Conservation (phyloP, 2,113 vertebrate genomes). For the Rattus rattus region DNA sequence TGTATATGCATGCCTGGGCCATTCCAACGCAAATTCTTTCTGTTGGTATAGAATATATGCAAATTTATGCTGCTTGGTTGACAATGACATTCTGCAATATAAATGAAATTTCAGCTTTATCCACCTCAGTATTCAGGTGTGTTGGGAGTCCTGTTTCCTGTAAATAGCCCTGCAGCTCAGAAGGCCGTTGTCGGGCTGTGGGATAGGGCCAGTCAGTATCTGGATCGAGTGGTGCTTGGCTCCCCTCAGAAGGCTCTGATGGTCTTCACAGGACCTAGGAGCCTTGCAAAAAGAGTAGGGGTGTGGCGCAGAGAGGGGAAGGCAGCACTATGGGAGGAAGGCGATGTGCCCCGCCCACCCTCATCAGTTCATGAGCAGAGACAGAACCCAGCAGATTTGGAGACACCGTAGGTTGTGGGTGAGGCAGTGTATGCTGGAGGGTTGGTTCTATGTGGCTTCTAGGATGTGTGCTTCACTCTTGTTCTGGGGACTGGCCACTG, state of each 20-base stretch:
- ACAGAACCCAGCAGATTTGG: not conserved
- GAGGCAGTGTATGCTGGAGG: not conserved
- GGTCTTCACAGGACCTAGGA: not conserved
- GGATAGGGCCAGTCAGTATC: rapidly evolving
- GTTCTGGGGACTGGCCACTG: not conserved
- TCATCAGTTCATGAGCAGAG: not conserved
- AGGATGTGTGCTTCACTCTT: not conserved
- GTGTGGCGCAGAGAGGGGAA: not conserved
- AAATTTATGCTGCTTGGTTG: conserved; percentile 4
- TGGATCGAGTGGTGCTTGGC: not conserved
- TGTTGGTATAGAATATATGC: not conserved
- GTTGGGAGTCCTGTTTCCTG: not conserved
- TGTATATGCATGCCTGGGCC: not conserved
- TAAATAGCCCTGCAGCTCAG: not conserved
- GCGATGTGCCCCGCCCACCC: rapidly evolving
- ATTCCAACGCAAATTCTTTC: conserved; percentile 34
- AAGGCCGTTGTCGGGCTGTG: not conserved
- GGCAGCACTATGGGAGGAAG: not conserved
- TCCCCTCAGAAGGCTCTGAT: not conserved
- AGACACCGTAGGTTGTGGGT: not conserved
- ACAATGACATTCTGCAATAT: not conserved
- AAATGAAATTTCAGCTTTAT: not conserved
- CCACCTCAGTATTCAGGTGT: not conserved
- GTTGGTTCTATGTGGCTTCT: not conserved
- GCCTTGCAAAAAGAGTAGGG: not conserved